These are phyloP conservation scores for Champsocephalus esox DNA, from an alignment of 2,797 vertebrate species.

Conservation along the genomic window DNA sequence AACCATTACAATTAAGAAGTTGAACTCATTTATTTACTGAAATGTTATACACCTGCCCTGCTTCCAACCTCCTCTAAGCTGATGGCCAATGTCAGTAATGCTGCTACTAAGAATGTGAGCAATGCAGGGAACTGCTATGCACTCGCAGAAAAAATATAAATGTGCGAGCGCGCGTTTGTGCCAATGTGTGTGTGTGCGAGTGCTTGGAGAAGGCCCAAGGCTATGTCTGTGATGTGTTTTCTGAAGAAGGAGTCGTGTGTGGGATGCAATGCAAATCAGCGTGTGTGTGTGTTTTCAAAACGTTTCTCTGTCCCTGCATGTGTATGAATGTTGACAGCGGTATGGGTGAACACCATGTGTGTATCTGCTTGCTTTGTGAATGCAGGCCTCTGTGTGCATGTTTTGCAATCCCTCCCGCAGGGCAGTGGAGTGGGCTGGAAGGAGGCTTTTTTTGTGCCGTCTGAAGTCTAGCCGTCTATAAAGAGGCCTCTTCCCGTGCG, in stretches of 20 bases:
- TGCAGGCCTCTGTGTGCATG: conserved; percentile 35
- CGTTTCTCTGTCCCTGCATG: conserved; percentile 8
- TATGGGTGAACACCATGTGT: conserved; percentile 14
- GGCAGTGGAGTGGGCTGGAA: conserved; percentile 54
- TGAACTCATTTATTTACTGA: neutral
- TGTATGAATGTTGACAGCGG: conserved; percentile 35
- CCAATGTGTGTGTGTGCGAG: neutral
- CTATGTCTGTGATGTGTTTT: conserved; percentile 54
- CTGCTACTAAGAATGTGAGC: conserved; percentile 18
- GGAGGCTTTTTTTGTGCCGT: conserved; percentile 47
- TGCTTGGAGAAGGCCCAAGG: conserved; percentile 42
- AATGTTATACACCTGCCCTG: conserved; percentile 9
- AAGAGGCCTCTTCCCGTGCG: conserved; percentile 71
- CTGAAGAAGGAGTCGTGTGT: conserved; percentile 31
- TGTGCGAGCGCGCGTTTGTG: conserved; percentile 6
- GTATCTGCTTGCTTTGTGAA: conserved; percentile 31
- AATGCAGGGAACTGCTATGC: neutral
- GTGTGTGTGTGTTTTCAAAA: conserved; percentile 25
- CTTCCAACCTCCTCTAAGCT: conserved; percentile 4
- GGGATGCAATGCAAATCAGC: conserved; percentile 50
- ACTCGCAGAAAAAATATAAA: neutral
- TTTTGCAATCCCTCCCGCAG: conserved; percentile 57
- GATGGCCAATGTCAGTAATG: conserved; percentile 10
- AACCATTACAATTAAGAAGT: conserved; percentile 2
- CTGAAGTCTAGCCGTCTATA: conserved; percentile 74